A percentile compares a stretch with the other conserved stretches of the same genome.
Evolutionary conservation across 2,888 invertebrate species (phyloP).

Genomic region (Linnaemya vulpina): DNA sequence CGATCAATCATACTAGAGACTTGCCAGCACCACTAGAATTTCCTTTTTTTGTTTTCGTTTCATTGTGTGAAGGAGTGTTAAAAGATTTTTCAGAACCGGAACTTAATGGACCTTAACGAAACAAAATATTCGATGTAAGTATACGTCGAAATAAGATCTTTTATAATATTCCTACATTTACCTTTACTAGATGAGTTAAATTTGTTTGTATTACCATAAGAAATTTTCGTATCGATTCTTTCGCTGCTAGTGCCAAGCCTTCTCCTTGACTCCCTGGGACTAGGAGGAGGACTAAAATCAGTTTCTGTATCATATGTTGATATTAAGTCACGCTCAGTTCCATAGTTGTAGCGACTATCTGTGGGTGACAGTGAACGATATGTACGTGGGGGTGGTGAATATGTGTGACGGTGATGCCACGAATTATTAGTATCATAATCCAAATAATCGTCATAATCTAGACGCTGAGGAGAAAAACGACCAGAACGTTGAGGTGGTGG

Average conservation of each 20-base stretch:
- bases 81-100: conserved; percentile 73
- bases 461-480: conserved; percentile 70
- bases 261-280: conserved; percentile 79
- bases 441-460: conserved; percentile 74
- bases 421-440: conserved; percentile 74
- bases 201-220: conserved; percentile 50
- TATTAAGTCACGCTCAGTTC: conserved; percentile 84
- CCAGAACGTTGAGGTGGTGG: conserved; percentile 81
- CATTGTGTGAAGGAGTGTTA: conserved; percentile 66
- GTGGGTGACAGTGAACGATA: conserved; percentile 82
- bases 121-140: no score
- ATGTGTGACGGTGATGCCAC: conserved; percentile 77
- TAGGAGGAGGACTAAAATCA: conserved; percentile 87
- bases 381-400: conserved; percentile 79
- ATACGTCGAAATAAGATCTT: no score
- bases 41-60: conserved; percentile 65
- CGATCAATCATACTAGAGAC: conserved; percentile 66
- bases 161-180: conserved; percentile 32
- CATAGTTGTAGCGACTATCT: conserved; percentile 84
- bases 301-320: conserved; percentile 86
- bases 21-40: conserved; percentile 56
- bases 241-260: conserved; percentile 56
- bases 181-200: conserved; percentile 60
- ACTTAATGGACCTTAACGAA: conserved; percentile 68
- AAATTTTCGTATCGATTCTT: conserved; percentile 48